Evolutionary conservation across 2,113 vertebrate genomes (phyloP).

Genomic region (Macrotus californicus): DNA sequence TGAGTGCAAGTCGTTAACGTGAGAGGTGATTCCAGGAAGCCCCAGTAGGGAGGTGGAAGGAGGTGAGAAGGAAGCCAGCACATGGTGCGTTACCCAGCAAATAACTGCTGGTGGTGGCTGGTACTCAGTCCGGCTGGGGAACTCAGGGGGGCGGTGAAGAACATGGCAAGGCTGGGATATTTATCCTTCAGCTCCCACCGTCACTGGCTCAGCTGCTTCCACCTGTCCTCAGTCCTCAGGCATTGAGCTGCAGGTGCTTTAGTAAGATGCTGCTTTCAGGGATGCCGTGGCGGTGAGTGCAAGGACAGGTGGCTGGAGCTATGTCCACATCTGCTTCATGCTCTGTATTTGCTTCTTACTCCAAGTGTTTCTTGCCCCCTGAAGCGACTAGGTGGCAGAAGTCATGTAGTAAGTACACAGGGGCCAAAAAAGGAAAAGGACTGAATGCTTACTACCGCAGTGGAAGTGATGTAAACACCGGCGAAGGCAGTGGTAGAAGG

Average conservation of each 20-base stretch:
- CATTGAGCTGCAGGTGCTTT: not conserved
- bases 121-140: not conserved
- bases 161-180: not conserved
- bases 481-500: not conserved
- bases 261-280: too few species aligned
- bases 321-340: not conserved
- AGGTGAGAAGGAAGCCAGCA: not conserved
- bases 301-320: not conserved
- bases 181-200: not conserved
- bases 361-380: not conserved
- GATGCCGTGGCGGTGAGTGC: fast-evolving
- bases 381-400: not conserved
- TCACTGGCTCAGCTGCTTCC: not conserved
- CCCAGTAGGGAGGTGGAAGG: not conserved
- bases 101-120: not conserved
- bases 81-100: not conserved
- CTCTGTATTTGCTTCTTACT: not conserved
- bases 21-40: not conserved
- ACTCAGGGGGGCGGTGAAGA: not conserved
- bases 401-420: not conserved
- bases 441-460: not conserved
- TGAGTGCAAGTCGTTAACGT: not conserved
- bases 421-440: not conserved
- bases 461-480: not conserved
- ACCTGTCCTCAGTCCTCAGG: not conserved